Percentiles rank a stretch among this genome's conserved stretches.
Conservation (phyloP, 2,888 invertebrate genomes). For the Craniophora ligustri region DNA sequence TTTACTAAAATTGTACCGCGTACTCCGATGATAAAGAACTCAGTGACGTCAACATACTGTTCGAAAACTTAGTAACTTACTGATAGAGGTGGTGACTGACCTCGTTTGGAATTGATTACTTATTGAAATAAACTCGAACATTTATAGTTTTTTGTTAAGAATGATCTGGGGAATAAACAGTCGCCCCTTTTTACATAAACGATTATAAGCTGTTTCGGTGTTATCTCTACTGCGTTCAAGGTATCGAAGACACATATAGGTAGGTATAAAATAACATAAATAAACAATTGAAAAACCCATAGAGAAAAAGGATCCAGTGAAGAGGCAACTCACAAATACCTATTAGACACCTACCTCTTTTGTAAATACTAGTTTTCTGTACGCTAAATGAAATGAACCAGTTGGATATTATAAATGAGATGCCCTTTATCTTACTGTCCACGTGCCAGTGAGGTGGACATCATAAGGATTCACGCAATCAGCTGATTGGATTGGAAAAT, state of each 20-base stretch:
- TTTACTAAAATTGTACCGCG: conserved; percentile 48
- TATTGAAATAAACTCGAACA: conserved; percentile 31
- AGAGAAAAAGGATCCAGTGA: too few relatives aligned
- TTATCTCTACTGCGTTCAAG: too few relatives aligned
- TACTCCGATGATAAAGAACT: conserved; percentile 46
- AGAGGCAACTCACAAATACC: too few relatives aligned
- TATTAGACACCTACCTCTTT: too few relatives aligned
- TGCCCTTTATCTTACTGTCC: not conserved
- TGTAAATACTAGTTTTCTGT: not conserved
- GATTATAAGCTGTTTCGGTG: too few relatives aligned
- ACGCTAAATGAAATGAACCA: not conserved
- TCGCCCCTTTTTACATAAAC: too few relatives aligned
- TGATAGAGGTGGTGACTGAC: conserved; percentile 56
- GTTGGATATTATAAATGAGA: not conserved
- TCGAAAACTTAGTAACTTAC: conserved; percentile 25
- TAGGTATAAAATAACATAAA: too few relatives aligned
- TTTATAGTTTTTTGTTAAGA: too few relatives aligned
- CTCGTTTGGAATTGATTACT: conserved; percentile 49
- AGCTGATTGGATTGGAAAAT: conserved; percentile 46
- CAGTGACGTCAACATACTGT: conserved; percentile 50
- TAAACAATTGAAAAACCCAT: too few relatives aligned
- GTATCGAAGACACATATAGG: too few relatives aligned
- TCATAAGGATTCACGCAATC: conserved; percentile 52
- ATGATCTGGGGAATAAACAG: too few relatives aligned
- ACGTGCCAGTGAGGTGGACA: conserved; percentile 24